A percentile compares a stretch with the other conserved stretches of the same genome.
Evolutionary conservation across 2,797 vertebrate genomes (phyloP).

Genomic region (Danio tinwini): DNA sequence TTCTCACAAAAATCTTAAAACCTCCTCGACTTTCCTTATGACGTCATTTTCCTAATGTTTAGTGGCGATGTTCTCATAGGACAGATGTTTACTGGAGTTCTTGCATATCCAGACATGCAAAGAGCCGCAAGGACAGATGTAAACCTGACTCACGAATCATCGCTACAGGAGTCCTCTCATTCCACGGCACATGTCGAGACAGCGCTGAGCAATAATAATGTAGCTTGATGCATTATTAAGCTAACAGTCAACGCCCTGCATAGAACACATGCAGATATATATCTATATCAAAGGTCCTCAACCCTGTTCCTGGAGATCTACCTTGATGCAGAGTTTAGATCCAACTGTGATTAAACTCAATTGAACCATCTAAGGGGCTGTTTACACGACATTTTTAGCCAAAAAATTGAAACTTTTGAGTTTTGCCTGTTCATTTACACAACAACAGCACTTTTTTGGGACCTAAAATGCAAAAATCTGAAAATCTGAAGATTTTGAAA

Average conservation of each 20-base stretch:
- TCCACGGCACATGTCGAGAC: constrained; percentile 54
- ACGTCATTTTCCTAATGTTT: neutral
- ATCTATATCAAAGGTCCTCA: neutral
- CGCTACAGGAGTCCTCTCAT: constrained; percentile 26
- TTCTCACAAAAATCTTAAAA: neutral
- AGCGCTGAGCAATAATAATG: constrained; percentile 38
- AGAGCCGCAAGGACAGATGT: neutral
- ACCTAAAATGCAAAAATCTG: too few species aligned
- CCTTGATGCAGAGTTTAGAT: too few species aligned
- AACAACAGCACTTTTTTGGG: too few species aligned
- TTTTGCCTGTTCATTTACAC: too few species aligned
- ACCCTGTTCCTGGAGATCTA: too few species aligned
- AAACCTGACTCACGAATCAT: constrained; percentile 22
- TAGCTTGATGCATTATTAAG: constrained; percentile 24
- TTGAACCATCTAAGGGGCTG: too few species aligned
- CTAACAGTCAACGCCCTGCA: constrained; percentile 46
- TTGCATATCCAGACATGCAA: constrained; percentile 34
- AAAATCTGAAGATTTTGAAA: too few species aligned
- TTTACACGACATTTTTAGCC: too few species aligned
- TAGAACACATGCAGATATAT: neutral
- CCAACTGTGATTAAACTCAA: too few species aligned
- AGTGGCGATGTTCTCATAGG: neutral
- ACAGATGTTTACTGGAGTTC: neutral
- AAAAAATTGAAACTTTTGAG: too few species aligned
- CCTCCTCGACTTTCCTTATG: neutral